Conservation (phyloP, 1,140 invertebrate genomes). For the Papilio helenus region DNA sequence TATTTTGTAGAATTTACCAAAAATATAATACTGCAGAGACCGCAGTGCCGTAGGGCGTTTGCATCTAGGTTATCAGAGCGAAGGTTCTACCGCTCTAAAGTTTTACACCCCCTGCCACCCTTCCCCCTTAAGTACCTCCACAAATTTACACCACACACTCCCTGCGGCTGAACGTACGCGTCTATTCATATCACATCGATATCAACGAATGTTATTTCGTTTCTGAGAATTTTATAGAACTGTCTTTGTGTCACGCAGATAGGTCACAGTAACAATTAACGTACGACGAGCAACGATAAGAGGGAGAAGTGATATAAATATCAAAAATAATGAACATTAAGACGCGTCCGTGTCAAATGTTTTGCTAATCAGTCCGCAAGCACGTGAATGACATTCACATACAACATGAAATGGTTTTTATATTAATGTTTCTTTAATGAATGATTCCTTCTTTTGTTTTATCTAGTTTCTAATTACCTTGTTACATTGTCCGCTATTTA, state of each 20-base stretch:
- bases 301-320: slow-evolving; percentile 22
- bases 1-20: background rate
- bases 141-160: background rate
- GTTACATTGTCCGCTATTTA: no score
- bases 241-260: slow-evolving; percentile 58
- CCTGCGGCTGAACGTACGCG: slow-evolving; percentile 37
- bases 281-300: slow-evolving; percentile 49
- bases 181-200: background rate
- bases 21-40: slow-evolving; percentile 5
- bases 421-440: background rate
- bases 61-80: slow-evolving; percentile 52
- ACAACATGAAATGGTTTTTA: background rate
- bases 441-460: no score
- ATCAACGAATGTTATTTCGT: background rate
- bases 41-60: slow-evolving; percentile 38
- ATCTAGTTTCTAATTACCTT: no score
- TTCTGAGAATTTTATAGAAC: slow-evolving; percentile 39
- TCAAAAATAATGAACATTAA: slow-evolving; percentile 14
- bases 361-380: slow-evolving; percentile 56
- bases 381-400: slow-evolving; percentile 41
- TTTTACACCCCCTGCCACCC: slow-evolving; percentile 55
- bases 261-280: slow-evolving; percentile 66
- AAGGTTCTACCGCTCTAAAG: slow-evolving; percentile 44
- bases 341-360: slow-evolving; percentile 44
- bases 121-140: slow-evolving; percentile 48